Conservation (phyloP, 1,140 invertebrate species). For the Neodiprion fabricii region DNA sequence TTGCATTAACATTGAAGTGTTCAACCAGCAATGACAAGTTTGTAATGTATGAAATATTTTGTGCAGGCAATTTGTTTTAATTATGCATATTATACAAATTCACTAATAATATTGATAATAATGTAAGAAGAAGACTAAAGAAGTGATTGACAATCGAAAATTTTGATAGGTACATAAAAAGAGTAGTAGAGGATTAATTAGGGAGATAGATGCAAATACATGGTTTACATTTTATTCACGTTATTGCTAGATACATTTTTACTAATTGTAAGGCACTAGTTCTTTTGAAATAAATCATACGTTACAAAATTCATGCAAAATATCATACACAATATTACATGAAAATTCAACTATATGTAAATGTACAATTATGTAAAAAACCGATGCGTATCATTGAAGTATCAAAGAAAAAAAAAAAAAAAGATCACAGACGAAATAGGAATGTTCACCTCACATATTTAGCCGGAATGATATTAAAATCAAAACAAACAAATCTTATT, state of each 20-base stretch:
- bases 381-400: no score
- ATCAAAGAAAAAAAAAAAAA: background rate
- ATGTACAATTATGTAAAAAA: no score
- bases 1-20: no score
- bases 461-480: background rate
- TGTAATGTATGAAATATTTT: no score
- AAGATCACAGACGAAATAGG: constrained; percentile 1
- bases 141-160: no score
- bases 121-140: no score
- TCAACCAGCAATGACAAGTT: no score
- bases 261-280: background rate
- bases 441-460: background rate
- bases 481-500: background rate
- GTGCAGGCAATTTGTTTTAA: no score
- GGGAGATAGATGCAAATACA: background rate
- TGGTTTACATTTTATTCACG: background rate
- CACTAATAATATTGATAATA: no score
- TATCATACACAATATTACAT: background rate
- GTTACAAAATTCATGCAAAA: constrained; percentile 6
- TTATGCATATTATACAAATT: no score
- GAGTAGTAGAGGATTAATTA: background rate
- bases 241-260: background rate
- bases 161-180: no score
- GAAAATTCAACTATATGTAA: background rate
- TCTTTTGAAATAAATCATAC: background rate